Evolutionary conservation across 2,888 invertebrate genomes (phyloP).

Genomic region (Trissolcus japonicus): DNA sequence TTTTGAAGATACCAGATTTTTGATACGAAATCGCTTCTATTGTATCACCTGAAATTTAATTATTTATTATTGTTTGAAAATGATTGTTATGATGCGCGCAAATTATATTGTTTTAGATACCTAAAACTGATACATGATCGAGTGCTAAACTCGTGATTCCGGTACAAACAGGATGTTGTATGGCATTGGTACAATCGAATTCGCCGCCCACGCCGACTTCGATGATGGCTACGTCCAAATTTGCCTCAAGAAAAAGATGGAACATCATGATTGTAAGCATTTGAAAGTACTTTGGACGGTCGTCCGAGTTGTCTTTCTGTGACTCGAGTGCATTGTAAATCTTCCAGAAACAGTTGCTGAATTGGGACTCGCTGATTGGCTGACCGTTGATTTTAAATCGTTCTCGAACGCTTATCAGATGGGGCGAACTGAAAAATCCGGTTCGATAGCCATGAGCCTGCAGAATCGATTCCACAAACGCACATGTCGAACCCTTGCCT

Average conservation of each 20-base stretch:
- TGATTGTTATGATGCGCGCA: too few species aligned
- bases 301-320: slow-evolving; percentile 81
- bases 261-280: slow-evolving; percentile 95
- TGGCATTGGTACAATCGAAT: slow-evolving; percentile 94
- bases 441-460: slow-evolving; percentile 89
- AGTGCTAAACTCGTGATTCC: slow-evolving; percentile 94
- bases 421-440: slow-evolving; percentile 97
- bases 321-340: slow-evolving; percentile 82
- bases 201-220: slow-evolving; percentile 99
- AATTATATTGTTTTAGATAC: slow-evolving; percentile 10
- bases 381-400: slow-evolving; percentile 91
- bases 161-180: slow-evolving; percentile 89
- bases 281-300: slow-evolving; percentile 93
- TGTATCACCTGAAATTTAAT: slow-evolving; percentile 83
- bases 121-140: slow-evolving; percentile 86
- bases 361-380: slow-evolving; percentile 84
- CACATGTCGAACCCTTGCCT: slow-evolving; percentile 98
- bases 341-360: slow-evolving; percentile 88
- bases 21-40: slow-evolving; percentile 93
- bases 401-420: slow-evolving; percentile 93
- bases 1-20: slow-evolving; percentile 97
- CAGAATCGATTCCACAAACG: slow-evolving; percentile 92
- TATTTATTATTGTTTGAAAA: neutral
- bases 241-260: slow-evolving; percentile 89
- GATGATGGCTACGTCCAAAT: slow-evolving; percentile 93